These are phyloP conservation scores for Callocephalon fimbriatum DNA, from an alignment of 2,113 vertebrate species.

Conservation along the genomic window DNA sequence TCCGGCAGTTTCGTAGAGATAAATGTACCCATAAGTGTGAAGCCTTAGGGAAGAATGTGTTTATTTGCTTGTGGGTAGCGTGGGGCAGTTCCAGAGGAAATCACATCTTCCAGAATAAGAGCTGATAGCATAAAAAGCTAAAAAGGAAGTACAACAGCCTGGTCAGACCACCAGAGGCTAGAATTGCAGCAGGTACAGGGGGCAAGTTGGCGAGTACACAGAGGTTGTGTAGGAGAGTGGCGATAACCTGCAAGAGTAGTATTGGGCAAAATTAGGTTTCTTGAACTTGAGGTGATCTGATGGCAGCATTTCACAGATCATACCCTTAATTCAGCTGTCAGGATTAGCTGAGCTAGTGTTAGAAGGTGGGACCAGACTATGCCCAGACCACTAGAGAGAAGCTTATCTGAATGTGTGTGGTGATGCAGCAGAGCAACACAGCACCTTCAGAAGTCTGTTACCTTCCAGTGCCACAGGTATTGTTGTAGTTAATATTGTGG, in stretches of 20 bases:
- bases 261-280: not conserved
- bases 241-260: not conserved
- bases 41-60: not conserved
- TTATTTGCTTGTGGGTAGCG: not conserved
- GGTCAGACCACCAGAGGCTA: not conserved
- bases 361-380: not conserved
- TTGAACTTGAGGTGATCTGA: not conserved
- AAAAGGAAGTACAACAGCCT: not conserved
- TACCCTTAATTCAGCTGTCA: not conserved
- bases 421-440: not conserved
- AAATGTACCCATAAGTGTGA: not conserved
- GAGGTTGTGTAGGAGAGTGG: not conserved
- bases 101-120: not conserved
- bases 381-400: not conserved
- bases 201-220: not conserved
- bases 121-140: not conserved
- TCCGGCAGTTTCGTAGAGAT: not conserved
- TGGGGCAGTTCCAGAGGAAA: not conserved
- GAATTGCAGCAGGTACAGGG: not conserved
- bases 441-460: accelerated
- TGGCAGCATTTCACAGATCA: not conserved
- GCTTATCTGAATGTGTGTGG: not conserved
- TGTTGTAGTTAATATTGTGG: not conserved
- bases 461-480: not conserved
- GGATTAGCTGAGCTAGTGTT: not conserved